Percentiles rank a stretch among this genome's conserved stretches.
These are phyloP conservation scores for Stictocephala bisonia DNA, from an alignment of 2,888 invertebrate species.

Conservation along the genomic window DNA sequence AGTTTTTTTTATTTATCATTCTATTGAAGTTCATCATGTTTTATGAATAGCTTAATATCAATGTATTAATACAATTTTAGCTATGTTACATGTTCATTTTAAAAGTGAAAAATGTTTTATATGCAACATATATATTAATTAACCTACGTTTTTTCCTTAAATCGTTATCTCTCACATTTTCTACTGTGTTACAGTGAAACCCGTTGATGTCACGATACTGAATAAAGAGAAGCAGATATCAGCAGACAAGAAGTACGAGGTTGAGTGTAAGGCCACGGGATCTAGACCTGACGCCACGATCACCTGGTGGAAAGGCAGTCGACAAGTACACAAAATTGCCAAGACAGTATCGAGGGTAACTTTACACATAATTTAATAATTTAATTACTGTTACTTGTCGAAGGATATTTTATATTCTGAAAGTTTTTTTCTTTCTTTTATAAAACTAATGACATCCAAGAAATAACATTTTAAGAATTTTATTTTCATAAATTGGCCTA, in stretches of 20 bases:
- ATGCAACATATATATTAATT: background rate
- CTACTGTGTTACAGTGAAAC: conserved; percentile 80
- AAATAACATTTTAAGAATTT: too few species aligned
- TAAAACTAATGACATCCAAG: too few species aligned
- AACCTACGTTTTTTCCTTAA: background rate
- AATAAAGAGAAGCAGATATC: conserved; percentile 86
- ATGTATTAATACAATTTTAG: too few species aligned
- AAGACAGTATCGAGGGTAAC: conserved; percentile 74
- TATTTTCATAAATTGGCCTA: too few species aligned
- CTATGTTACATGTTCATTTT: conserved; percentile 63
- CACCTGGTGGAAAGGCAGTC: conserved; percentile 91
- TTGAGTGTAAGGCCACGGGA: conserved; percentile 88
- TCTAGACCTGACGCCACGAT: conserved; percentile 87
- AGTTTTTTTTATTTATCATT: too few species aligned
- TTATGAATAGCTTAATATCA: too few species aligned
- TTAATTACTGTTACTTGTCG: too few species aligned
- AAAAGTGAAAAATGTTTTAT: too few species aligned
- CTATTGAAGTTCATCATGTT: too few species aligned
- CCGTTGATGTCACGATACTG: conserved; percentile 83
- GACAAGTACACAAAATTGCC: conserved; percentile 81
- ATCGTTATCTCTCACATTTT: background rate
- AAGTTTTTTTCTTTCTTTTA: too few species aligned
- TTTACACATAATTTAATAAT: too few species aligned
- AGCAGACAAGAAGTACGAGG: conserved; percentile 86
- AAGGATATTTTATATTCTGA: too few species aligned